Conservation (phyloP, 2,113 vertebrate genomes). For the Myocastor coypus region DNA sequence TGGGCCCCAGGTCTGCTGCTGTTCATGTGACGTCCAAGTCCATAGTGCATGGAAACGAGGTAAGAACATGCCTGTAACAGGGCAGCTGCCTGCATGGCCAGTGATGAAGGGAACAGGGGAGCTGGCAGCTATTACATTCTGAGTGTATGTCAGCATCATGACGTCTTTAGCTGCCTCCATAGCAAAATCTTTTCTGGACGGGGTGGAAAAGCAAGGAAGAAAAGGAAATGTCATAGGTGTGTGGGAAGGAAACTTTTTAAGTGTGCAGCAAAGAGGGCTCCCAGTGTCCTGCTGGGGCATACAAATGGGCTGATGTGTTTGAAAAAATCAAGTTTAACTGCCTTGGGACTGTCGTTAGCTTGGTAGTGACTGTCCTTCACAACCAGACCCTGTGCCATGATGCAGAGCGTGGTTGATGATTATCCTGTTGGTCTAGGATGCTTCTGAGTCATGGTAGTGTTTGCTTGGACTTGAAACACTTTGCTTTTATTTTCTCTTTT, state of each 20-base stretch:
- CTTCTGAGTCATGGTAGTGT: background rate
- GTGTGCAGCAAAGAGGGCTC: background rate
- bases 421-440: background rate
- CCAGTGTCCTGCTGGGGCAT: background rate
- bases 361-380: background rate
- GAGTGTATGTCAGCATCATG: background rate
- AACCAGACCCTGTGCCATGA: background rate
- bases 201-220: background rate
- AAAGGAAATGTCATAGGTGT: background rate
- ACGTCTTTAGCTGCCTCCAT: slow-evolving; percentile 15
- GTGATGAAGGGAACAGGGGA: background rate
- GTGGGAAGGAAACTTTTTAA: background rate
- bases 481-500: background rate
- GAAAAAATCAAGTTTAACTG: background rate
- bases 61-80: background rate
- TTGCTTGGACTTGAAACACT: slow-evolving; percentile 6
- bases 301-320: background rate
- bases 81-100: background rate
- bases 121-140: background rate
- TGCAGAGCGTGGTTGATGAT: background rate
- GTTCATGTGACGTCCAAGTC: background rate
- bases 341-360: background rate
- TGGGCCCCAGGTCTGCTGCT: background rate
- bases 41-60: background rate
- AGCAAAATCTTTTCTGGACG: background rate